Conservation (phyloP, 1,140 invertebrate genomes). For the Babylonia areolata region DNA sequence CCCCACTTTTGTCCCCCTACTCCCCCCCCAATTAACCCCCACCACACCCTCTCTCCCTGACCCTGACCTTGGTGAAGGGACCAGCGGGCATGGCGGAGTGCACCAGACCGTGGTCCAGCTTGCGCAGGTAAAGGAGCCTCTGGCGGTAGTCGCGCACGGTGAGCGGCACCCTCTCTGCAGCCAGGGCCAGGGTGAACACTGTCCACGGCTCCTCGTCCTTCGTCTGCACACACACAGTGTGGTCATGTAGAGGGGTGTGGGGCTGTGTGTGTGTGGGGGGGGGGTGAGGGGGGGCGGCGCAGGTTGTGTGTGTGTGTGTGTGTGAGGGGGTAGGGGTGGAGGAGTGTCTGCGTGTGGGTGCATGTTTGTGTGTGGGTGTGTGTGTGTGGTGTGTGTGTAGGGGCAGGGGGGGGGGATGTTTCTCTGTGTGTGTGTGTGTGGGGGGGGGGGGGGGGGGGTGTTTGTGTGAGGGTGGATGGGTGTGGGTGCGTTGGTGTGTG, state of each 20-base stretch:
- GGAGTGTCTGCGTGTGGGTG: neutral
- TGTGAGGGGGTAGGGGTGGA: too few species aligned
- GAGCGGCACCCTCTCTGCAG: slow-evolving; percentile 82
- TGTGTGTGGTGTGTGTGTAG: neutral
- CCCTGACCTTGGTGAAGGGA: slow-evolving; percentile 60
- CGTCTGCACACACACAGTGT: neutral
- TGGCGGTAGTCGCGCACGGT: slow-evolving; percentile 87
- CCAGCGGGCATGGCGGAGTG: slow-evolving; percentile 64
- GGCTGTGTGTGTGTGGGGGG: too few species aligned
- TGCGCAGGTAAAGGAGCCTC: slow-evolving; percentile 84
- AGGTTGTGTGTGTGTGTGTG: too few species aligned
- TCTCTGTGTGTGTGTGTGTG: too few species aligned
- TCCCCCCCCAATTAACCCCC: too few species aligned
- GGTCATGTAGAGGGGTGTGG: neutral
- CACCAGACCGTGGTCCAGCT: slow-evolving; percentile 79
- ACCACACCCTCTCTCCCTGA: neutral
- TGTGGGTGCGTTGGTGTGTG: too few species aligned
- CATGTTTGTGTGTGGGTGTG: neutral
- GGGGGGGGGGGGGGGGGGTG: too few species aligned
- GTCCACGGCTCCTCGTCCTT: neutral
- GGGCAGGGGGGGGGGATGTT: too few species aligned
- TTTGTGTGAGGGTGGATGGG: too few species aligned
- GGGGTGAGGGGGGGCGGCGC: too few species aligned
- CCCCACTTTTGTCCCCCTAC: too few species aligned
- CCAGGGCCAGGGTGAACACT: slow-evolving; percentile 83